A percentile compares a stretch with the other conserved stretches of the same genome.
phyloP scores from a whole-genome alignment of 2,797 vertebrate species.

The Myripristis jacobus region DNA sequence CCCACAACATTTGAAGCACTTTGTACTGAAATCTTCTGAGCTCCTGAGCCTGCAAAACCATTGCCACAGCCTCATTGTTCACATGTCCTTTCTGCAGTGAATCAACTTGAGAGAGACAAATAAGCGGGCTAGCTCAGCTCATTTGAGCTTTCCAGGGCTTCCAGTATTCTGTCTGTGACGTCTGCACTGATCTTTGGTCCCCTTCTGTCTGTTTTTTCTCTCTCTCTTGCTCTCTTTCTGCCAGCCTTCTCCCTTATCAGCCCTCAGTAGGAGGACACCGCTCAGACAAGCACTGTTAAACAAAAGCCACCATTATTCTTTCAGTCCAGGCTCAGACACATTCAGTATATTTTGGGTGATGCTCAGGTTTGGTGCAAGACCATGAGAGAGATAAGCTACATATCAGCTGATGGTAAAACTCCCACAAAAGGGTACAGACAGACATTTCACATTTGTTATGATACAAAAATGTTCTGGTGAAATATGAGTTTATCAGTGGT shows the following conservation, averaged over 20 bases:
- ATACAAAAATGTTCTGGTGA: not conserved
- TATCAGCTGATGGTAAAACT: no score
- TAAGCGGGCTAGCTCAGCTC: conserved; percentile 16
- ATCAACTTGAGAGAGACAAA: conserved; percentile 45
- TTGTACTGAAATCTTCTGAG: conserved; percentile 35
- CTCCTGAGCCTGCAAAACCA: conserved; percentile 20
- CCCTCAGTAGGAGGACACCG: conserved; percentile 35
- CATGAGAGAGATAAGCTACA: conserved; percentile 13
- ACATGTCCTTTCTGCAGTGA: conserved; percentile 41
- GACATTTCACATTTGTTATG: not conserved
- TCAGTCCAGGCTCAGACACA: conserved; percentile 20
- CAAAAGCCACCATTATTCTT: conserved; percentile 40
- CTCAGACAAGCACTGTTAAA: conserved; percentile 50
- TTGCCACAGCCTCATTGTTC: conserved; percentile 42
- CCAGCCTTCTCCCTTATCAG: conserved; percentile 39
- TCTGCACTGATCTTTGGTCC: no score
- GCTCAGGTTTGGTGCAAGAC: conserved; percentile 1
- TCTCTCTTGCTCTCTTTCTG: conserved; percentile 30
- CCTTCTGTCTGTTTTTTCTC: no score
- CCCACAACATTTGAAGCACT: conserved; percentile 24
- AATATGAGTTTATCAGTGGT: no score
- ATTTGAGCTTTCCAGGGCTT: conserved; percentile 22
- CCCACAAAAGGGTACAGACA: no score
- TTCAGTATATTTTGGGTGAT: conserved; percentile 22
- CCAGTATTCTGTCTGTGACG: no score